A percentile compares a stretch with the other conserved stretches of the same genome.
These are phyloP conservation scores for Hyposoter didymator DNA, from an alignment of 2,888 invertebrate genomes.

Conservation along the genomic window DNA sequence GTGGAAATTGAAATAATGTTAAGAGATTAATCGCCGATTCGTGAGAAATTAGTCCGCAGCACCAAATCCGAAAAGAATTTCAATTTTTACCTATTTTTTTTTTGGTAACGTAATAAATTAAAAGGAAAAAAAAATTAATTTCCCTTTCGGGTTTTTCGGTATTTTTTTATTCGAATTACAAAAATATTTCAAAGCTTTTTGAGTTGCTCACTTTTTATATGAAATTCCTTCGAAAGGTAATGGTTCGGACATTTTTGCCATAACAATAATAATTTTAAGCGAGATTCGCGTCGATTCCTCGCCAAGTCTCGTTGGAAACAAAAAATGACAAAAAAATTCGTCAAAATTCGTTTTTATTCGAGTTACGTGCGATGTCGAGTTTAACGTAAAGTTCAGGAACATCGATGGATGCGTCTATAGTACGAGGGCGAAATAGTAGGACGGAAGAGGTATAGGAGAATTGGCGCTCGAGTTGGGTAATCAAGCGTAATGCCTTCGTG, in stretches of 20 bases:
- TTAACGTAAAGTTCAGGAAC: slow-evolving; percentile 53
- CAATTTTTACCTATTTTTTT: background rate
- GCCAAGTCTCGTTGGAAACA: background rate
- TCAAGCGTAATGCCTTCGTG: slow-evolving; percentile 79
- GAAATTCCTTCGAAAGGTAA: background rate
- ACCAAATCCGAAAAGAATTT: background rate
- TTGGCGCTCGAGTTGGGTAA: slow-evolving; percentile 72
- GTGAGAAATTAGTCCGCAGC: slow-evolving; percentile 30
- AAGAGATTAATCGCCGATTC: slow-evolving; percentile 10
- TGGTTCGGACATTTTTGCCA: background rate
- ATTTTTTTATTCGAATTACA: background rate
- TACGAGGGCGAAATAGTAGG: slow-evolving; percentile 41
- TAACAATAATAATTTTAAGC: background rate
- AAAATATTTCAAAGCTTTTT: background rate
- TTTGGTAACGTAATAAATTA: background rate
- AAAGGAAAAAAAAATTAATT: background rate
- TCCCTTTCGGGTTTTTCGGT: background rate
- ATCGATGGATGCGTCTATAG: slow-evolving; percentile 24
- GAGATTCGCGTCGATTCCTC: background rate
- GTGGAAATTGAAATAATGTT: slow-evolving; percentile 74
- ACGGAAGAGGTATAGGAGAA: slow-evolving; percentile 65
- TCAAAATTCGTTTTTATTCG: slow-evolving; percentile 7
- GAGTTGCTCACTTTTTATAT: background rate
- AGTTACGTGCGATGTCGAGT: slow-evolving; percentile 1
- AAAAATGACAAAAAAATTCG: background rate